phyloP scores from a whole-genome alignment of 2,113 vertebrate genomes.

The Xiphorhynchus elegans region DNA sequence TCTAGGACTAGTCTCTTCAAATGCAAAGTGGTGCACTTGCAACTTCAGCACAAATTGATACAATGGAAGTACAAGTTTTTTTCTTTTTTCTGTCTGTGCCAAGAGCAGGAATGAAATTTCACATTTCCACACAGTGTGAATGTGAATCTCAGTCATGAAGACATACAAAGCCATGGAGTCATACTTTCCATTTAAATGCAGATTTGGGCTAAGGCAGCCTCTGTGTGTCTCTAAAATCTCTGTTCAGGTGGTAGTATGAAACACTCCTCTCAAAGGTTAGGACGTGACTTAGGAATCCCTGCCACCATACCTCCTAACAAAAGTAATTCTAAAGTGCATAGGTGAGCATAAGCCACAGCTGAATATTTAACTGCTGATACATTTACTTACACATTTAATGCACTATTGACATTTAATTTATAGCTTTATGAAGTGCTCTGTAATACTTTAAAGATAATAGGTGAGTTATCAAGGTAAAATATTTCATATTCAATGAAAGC shows the following conservation, averaged over 20 bases:
- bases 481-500: not conserved
- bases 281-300: not conserved
- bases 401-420: not conserved
- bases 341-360: not conserved
- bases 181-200: not conserved
- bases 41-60: not conserved
- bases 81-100: not conserved
- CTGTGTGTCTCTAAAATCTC: not conserved
- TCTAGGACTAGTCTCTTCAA: not conserved
- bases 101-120: not conserved
- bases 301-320: not conserved
- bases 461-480: not conserved
- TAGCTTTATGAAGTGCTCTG: not conserved
- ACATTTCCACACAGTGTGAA: not conserved
- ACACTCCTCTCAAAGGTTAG: not conserved
- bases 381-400: slow-evolving; percentile 4
- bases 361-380: slow-evolving; percentile 10
- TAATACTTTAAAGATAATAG: not conserved
- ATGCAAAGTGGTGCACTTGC: not conserved
- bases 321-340: not conserved
- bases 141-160: not conserved
- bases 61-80: not conserved
- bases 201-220: not conserved
- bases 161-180: not conserved
- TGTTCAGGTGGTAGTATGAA: not conserved